Evolutionary conservation across 2,113 vertebrate genomes (phyloP).

Genomic region (Rhadina sibilatrix): DNA sequence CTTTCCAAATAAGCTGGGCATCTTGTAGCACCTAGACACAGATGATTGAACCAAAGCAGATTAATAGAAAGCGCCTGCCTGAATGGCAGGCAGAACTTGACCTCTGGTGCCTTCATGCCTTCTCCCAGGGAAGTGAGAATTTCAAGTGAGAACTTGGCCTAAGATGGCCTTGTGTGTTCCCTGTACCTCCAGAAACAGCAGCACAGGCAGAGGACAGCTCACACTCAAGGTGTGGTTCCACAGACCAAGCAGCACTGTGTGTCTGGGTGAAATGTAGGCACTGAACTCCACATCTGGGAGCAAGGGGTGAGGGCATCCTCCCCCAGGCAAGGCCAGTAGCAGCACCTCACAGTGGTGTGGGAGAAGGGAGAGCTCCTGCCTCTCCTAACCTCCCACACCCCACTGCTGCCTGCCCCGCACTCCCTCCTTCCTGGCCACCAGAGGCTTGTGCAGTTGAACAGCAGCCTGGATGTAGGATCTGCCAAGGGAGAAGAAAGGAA

Average conservation of each 20-base stretch:
- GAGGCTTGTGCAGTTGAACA: neutral
- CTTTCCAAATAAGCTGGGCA: neutral
- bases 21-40: neutral
- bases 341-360: neutral
- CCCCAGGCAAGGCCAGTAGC: neutral
- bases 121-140: neutral
- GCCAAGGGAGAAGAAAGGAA: neutral
- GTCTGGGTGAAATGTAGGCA: neutral
- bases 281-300: accelerated
- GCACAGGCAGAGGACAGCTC: neutral
- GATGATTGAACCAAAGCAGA: neutral
- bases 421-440: neutral
- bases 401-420: neutral
- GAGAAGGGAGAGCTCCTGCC: neutral
- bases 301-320: neutral
- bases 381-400: neutral
- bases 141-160: neutral
- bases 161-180: neutral
- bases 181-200: neutral
- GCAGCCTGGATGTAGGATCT: neutral
- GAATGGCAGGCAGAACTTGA: neutral
- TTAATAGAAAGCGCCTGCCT: neutral
- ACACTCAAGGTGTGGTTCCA: accelerated
- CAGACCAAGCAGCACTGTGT: neutral
- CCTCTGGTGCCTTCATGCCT: neutral